These are phyloP conservation scores for Seriola quinqueradiata DNA, from an alignment of 2,113 vertebrate genomes.

Conservation along the genomic window DNA sequence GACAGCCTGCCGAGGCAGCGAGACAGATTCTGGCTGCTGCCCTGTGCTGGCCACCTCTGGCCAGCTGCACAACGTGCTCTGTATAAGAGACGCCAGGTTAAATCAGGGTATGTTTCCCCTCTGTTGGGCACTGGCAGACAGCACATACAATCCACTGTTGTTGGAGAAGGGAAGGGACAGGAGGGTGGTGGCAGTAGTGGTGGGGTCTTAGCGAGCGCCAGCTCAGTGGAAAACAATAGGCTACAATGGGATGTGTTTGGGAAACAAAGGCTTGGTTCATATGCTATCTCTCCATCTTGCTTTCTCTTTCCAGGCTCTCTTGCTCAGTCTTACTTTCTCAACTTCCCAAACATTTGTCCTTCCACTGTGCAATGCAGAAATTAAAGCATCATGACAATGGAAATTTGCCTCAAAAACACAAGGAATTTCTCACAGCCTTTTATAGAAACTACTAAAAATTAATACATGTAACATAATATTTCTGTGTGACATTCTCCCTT, in stretches of 20 bases:
- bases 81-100: constrained; percentile 65
- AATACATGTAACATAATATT: constrained; percentile 17
- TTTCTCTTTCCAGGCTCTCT: constrained; percentile 30
- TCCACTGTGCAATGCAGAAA: constrained; percentile 24
- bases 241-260: constrained; percentile 77
- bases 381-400: not conserved
- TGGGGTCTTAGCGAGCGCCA: constrained; percentile 47
- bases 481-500: constrained; percentile 7
- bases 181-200: constrained; percentile 37
- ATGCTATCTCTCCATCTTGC: constrained; percentile 50
- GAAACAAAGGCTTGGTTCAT: constrained; percentile 80
- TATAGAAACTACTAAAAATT: constrained; percentile 17
- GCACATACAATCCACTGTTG: constrained; percentile 57
- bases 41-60: constrained; percentile 73
- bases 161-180: constrained; percentile 57
- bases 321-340: constrained; percentile 4
- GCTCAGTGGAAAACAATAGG: constrained; percentile 78
- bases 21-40: constrained; percentile 65
- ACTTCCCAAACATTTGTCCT: constrained; percentile 37
- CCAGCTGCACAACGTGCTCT: constrained; percentile 63
- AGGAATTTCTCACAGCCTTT: not conserved
- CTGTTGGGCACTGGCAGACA: constrained; percentile 44
- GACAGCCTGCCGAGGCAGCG: constrained; percentile 59
- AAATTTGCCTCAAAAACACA: constrained; percentile 23
- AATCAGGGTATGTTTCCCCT: constrained; percentile 66